Percentiles rank a stretch among this genome's conserved stretches.
Evolutionary conservation across 2,888 invertebrate genomes (phyloP).

Genomic region (Buathra laborator): DNA sequence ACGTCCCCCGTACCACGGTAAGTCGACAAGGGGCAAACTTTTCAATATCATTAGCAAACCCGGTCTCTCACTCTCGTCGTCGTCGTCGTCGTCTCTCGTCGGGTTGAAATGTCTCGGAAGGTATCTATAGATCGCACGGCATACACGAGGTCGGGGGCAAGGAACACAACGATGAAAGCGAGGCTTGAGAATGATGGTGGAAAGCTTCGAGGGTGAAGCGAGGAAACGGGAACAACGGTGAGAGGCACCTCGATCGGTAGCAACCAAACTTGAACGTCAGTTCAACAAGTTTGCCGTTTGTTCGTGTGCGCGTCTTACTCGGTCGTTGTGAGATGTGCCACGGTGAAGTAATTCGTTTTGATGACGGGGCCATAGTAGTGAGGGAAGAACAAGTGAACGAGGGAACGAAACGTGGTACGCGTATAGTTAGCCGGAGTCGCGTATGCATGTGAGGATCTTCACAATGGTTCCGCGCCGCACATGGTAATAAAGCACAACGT

Average conservation of each 20-base stretch:
- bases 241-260: slow-evolving; percentile 9
- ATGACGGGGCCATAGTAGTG: slow-evolving; percentile 20
- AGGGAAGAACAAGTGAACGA: slow-evolving; percentile 29
- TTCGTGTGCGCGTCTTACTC: slow-evolving; percentile 22
- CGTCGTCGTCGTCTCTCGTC: slow-evolving; percentile 30
- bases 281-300: slow-evolving; percentile 53
- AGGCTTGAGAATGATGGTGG: slow-evolving; percentile 6
- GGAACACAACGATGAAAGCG: slow-evolving; percentile 16
- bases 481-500: not conserved
- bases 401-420: slow-evolving; percentile 1
- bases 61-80: slow-evolving; percentile 2
- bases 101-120: slow-evolving; percentile 35
- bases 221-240: slow-evolving; percentile 30
- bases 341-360: slow-evolving; percentile 53
- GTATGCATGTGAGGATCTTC: not conserved
- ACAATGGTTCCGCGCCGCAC: not conserved
- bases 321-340: slow-evolving; percentile 15
- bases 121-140: slow-evolving; percentile 35
- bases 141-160: slow-evolving; percentile 17
- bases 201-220: not conserved
- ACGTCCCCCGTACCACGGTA: not conserved
- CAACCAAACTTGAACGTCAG: slow-evolving; percentile 51
- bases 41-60: slow-evolving; percentile 61
- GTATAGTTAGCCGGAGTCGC: not conserved
- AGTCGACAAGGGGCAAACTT: slow-evolving; percentile 50